Evolutionary conservation across 1,140 invertebrate genomes (phyloP), one percentile per base, ranked within the genome.

Genomic region (Anthonomus grandis): DNA sequence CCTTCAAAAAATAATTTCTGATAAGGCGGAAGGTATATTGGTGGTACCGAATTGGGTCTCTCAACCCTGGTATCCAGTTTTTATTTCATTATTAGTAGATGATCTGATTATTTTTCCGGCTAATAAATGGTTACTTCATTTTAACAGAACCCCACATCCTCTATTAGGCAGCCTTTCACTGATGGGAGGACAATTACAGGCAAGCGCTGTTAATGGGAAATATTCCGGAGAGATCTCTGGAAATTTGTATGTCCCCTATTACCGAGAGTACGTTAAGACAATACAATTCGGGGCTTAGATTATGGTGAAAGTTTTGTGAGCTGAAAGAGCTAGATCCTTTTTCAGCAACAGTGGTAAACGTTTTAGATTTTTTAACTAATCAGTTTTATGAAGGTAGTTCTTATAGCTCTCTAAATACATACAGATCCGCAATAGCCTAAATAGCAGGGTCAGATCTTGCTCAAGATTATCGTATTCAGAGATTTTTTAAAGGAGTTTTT

Each of bases 41-140:
- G 47, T 68, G 0, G 63, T 61, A 2, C 62, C 64, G 6, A 12
- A 48, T 24, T 64, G 59, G 49, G 44, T 41, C 21, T 2, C 56
- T 2, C 49, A 62, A 34, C 56, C 59, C 12, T 64, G 50, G 55
- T 63, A 39, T 24, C 67, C 57, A 19, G 36, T 62, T 24, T 67
- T 64, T 37, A 4, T 23, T 10, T 19, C 5, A 6, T n/a, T 45
- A 45, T 15, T 22, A 3, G 12, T 10, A 10, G 5, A 10, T 6
- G 12, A 24, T 6, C 17, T 22, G 10, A 8, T 45, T n/a, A 12
- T 2, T 45, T 45, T 45, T 10, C 1, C n/a, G 2, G 19, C 42
- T 13, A 21, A 45, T 2, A 45, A 12, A 21, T 22, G 21, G 24
- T 15, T 45, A n/a, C n/a, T n/a, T n/a, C n/a, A n/a, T n/a, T n/a